These are phyloP conservation scores for Heliconius erato DNA, from an alignment of 2,888 invertebrate species.

Conservation along the genomic window DNA sequence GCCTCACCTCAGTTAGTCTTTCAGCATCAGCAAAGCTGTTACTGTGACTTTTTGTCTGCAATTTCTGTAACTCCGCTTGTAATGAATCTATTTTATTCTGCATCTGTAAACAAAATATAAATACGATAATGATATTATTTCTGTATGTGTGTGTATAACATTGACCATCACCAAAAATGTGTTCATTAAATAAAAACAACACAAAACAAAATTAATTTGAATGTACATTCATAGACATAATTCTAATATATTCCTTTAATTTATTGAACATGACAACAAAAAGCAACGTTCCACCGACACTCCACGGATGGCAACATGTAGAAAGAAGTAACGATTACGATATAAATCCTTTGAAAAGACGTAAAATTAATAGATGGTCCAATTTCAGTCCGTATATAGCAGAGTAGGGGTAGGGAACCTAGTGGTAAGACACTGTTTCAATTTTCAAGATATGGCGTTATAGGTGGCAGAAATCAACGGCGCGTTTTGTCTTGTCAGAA, in stretches of 20 bases:
- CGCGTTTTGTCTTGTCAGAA: background rate
- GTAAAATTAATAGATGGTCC: background rate
- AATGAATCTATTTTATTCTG: constrained; percentile 83
- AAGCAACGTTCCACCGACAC: background rate
- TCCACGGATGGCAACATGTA: background rate
- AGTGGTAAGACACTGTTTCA: background rate
- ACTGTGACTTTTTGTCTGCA: constrained; percentile 66
- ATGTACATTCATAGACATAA: no score
- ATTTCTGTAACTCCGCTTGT: constrained; percentile 75
- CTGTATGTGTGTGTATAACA: background rate
- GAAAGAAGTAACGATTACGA: background rate
- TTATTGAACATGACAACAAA: background rate
- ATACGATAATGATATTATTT: background rate
- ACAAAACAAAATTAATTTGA: background rate
- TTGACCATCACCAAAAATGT: background rate
- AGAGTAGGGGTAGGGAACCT: no score
- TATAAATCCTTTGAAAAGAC: background rate
- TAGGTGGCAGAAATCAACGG: background rate
- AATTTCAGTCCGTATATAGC: no score
- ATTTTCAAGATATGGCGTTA: no score
- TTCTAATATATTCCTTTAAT: no score
- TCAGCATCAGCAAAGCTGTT: constrained; percentile 77
- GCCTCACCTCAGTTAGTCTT: constrained; percentile 71
- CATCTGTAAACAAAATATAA: constrained; percentile 55
- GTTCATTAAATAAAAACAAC: background rate